Conservation (phyloP, 2,113 vertebrate species). For the Pterocles gutturalis region DNA sequence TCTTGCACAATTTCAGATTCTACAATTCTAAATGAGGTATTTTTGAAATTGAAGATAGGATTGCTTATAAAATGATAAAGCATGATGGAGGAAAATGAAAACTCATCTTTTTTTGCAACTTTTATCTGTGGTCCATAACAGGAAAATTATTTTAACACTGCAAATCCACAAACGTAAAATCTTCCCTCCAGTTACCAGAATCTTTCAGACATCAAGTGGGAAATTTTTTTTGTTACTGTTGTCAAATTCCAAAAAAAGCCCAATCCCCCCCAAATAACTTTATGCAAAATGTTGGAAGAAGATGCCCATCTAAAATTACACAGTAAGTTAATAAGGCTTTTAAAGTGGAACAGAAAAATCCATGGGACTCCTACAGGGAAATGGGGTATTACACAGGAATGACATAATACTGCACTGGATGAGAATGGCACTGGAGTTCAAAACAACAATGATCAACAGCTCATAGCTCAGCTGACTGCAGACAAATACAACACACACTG, state of each 20-base stretch:
- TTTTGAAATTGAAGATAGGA: slow-evolving; percentile 29
- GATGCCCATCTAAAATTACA: slow-evolving; percentile 60
- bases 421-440: slow-evolving; percentile 86
- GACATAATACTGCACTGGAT: slow-evolving; percentile 75
- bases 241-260: slow-evolving; percentile 20
- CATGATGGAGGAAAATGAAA: not conserved
- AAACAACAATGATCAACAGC: slow-evolving; percentile 82
- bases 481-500: slow-evolving; percentile 85
- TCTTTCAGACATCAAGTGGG: not conserved
- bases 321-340: slow-evolving; percentile 52
- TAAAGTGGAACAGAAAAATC: slow-evolving; percentile 51
- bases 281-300: not conserved
- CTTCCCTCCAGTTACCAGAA: not conserved
- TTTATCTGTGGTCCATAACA: slow-evolving; percentile 49
- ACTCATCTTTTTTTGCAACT: not conserved
- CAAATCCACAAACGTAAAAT: slow-evolving; percentile 24
- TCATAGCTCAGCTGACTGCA: slow-evolving; percentile 85
- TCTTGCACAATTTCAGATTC: not conserved
- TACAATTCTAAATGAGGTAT: not conserved
- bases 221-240: not conserved
- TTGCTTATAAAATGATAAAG: not conserved
- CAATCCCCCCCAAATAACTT: not conserved
- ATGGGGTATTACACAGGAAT: slow-evolving; percentile 20
- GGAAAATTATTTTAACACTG: slow-evolving; percentile 9
- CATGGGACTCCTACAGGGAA: slow-evolving; percentile 48